These are phyloP conservation scores for Apus apus DNA, from an alignment of 2,113 vertebrate genomes.

Conservation along the genomic window DNA sequence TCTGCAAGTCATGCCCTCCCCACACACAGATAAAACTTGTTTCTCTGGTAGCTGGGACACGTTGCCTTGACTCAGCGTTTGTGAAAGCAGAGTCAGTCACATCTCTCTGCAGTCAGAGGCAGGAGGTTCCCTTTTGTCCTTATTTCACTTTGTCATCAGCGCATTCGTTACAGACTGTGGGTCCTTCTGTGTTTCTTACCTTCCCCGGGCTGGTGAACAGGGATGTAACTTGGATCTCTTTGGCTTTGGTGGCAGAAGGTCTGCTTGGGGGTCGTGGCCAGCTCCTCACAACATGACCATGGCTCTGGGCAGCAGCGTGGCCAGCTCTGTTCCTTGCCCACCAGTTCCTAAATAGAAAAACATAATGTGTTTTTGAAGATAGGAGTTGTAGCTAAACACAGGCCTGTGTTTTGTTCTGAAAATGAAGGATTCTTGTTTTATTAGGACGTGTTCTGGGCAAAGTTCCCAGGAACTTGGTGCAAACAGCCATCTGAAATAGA, in stretches of 20 bases:
- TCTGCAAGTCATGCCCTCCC: neutral
- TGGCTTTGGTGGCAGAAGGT: neutral
- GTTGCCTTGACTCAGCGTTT: neutral
- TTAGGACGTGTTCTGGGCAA: neutral
- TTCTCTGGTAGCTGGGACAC: neutral
- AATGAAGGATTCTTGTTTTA: neutral
- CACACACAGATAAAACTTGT: neutral
- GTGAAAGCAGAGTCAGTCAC: neutral
- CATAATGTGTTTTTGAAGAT: neutral
- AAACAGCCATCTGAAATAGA: neutral
- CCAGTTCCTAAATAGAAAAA: neutral
- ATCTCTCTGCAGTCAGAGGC: neutral
- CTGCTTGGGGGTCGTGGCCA: rapidly evolving
- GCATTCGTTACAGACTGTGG: rapidly evolving
- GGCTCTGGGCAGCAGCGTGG: neutral
- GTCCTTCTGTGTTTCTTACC: neutral
- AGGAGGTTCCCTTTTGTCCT: neutral
- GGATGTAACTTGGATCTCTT: neutral
- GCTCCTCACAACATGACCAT: rapidly evolving
- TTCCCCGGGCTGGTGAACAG: neutral
- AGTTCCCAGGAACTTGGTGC: neutral
- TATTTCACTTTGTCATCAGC: neutral
- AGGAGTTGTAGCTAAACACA: neutral
- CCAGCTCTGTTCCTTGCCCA: neutral
- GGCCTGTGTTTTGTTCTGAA: neutral